Conservation (phyloP, 1,140 invertebrate genomes). For the Wasmannia auropunctata region DNA sequence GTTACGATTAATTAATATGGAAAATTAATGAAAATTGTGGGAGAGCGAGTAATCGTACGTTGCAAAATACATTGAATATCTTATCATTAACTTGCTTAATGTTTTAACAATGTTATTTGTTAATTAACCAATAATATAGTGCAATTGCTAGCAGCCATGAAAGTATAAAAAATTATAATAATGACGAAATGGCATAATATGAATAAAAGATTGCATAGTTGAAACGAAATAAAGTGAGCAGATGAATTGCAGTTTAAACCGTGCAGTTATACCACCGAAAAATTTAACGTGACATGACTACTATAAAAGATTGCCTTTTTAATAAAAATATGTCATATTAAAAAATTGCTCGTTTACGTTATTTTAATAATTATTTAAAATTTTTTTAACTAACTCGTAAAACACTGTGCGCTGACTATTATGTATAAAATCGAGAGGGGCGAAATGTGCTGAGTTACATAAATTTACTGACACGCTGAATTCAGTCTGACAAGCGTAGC, state of each 20-base stretch:
- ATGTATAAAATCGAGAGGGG: not conserved
- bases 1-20: conserved; percentile 4
- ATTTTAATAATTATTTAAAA: conserved; percentile 3
- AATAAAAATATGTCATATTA: not conserved
- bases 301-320: not conserved
- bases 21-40: conserved; percentile 3
- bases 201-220: conserved; percentile 36
- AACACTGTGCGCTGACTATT: not conserved
- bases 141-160: not conserved
- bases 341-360: not conserved
- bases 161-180: conserved; percentile 23
- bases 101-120: conserved; percentile 13
- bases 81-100: not conserved
- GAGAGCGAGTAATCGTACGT: not conserved
- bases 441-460: not conserved
- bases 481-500: conserved; percentile 26
- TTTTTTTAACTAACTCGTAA: not conserved
- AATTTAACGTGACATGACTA: conserved; percentile 3
- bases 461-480: conserved; percentile 35
- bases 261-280: not conserved
- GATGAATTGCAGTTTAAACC: conserved; percentile 30
- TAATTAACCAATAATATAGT: conserved; percentile 15
- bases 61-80: not conserved
- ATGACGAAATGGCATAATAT: conserved; percentile 8
- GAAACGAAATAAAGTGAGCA: conserved; percentile 14